Base-by-base conservation (phyloP, 2,888 invertebrate genomes). In the Dorcus hopei region DNA sequence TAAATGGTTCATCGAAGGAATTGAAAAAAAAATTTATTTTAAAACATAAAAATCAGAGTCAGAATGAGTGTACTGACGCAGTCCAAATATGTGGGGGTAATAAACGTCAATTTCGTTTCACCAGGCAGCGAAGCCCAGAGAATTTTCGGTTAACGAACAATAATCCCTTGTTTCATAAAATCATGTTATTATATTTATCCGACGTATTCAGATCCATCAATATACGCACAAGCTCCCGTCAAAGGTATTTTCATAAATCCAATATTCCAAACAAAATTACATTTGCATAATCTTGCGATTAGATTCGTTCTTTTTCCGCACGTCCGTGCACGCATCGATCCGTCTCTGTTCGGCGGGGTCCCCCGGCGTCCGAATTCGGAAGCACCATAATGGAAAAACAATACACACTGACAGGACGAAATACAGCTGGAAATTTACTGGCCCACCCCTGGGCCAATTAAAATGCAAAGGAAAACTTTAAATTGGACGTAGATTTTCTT, bases 221-320 rank as follows among this genome's bases (percentile, higher is more conserved):
- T 69, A 68, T 66, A 64, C 59, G 58, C 58, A 51, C 51, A 16
- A 68, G 67, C 70, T 70, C 69, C 68, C 72, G 71, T 71, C 71
- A 70, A 71, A 72, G 71, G 70, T 72, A 75, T 74, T 74, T 76
- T 74, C 76, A 74, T 75, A 75, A 77, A 77, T 77, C 76, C 77
- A 77, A 77, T 77, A 77, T 76, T 74, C 75, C 73, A 74, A 76
- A 76, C 76, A 74, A 75, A 76, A 77, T 77, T 76, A 72, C 76
- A 77, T 77, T 77, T 77, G 71, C 77, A 77, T 77, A 77, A 77
- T 75, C 77, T 75, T 74, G 70, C 76, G 74, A 74, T 76, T 76
- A 76, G 70, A 68, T 67, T 66, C 61, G 62, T 64, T 64, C 64
- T 66, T 58, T 53, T 62, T 60, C 57, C 54, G 58, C 58, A 49